Evolutionary conservation across 2,797 vertebrate species (phyloP), one percentile per base, ranked within the genome.

Genomic region (Denticeps clupeoides): DNA sequence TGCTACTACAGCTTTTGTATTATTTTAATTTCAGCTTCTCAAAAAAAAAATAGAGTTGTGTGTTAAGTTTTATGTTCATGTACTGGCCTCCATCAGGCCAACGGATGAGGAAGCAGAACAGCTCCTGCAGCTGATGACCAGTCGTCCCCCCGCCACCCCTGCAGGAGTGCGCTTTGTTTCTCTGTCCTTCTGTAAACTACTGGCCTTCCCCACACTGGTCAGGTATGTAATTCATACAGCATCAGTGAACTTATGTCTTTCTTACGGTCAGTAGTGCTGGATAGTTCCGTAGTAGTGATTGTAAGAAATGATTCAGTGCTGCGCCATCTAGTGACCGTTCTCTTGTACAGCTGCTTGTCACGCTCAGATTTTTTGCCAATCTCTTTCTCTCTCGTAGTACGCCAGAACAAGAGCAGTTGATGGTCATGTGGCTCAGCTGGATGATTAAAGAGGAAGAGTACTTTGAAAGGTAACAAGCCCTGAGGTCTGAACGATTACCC

Each of bases 381-480:
- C 18, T 3, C 2, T 19, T 18, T 19, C n/a, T n/a, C n/a, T n/a
- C n/a, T n/a, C n/a, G 1, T 55, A 99, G 95, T 67, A 99, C 93
- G 7, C 91, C 93, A 0, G 93, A 97, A 51, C 95, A 99, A 68
- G 94, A 99, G 54, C 94, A 98, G 23, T 79, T 97, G 48, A 98
- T 96, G 89, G 89, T 98, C 24, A 91, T 95, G 76, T 99, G 95
- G 95, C 84, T 98, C 23, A 97, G 91, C 27, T 98, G 95, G 94
- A 99, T 99, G 95, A 99, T 99, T 75, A 98, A 97, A 72, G 95
- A 98, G 61, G 95, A 99, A 67, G 95, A 94, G 49, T 98, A 99
- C 74, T 99, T 99, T 73, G 95, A 99, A 67, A 98, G 95, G 95
- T 97, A 70, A 67, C 65, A 8, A 18, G 26, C 11, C 28, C 23